Evolutionary conservation across 2,113 vertebrate species (phyloP).

Genomic region (Nyctibius bracteatus): DNA sequence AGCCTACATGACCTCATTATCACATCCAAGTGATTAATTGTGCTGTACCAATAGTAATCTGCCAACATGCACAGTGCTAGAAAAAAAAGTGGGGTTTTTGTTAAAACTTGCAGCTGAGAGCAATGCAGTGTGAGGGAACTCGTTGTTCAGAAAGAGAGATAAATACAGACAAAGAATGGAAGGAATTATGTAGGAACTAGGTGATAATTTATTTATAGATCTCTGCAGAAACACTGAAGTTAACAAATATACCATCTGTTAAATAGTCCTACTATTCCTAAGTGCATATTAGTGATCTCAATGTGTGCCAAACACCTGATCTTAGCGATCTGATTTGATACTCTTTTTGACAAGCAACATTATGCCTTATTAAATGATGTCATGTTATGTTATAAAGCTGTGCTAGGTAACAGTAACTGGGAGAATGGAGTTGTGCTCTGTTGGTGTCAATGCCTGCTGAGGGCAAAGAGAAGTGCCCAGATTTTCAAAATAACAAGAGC

Average conservation of each 20-base stretch:
- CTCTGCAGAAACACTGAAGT: slow-evolving; percentile 52
- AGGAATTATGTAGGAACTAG: slow-evolving; percentile 29
- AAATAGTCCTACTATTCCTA: slow-evolving; percentile 53
- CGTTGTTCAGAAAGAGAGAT: slow-evolving; percentile 35
- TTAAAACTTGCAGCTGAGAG: neutral
- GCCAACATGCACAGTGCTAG: neutral
- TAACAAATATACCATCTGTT: slow-evolving; percentile 61
- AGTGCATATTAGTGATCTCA: slow-evolving; percentile 51
- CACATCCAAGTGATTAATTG: neutral
- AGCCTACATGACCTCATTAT: neutral
- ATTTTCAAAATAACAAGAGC: neutral
- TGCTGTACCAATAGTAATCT: neutral
- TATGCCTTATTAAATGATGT: slow-evolving; percentile 55
- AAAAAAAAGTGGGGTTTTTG: neutral
- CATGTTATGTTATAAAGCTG: slow-evolving; percentile 13
- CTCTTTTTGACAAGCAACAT: slow-evolving; percentile 41
- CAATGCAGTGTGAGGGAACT: slow-evolving; percentile 9
- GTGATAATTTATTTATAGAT: slow-evolving; percentile 68
- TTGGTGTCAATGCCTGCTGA: neutral
- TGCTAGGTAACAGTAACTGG: slow-evolving; percentile 16
- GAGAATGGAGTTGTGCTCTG: neutral
- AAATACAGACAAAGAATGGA: slow-evolving; percentile 39
- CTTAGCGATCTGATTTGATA: neutral
- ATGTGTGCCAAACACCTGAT: slow-evolving; percentile 49
- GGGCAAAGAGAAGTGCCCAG: neutral